Conservation (phyloP, 35 echinoderm and acorn worm genomes). For the Ptychodera flava region DNA sequence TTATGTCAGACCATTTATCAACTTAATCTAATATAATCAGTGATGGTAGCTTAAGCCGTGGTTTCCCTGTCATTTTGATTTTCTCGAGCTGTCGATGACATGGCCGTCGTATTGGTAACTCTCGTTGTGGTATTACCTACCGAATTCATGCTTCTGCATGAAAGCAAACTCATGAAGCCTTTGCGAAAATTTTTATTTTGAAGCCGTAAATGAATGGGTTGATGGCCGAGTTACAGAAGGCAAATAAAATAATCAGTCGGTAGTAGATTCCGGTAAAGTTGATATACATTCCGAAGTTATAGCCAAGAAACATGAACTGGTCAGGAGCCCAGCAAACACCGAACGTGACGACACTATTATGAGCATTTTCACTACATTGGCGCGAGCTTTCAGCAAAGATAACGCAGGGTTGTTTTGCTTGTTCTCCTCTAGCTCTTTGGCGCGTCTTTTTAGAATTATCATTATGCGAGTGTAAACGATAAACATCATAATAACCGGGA, state of each 20-base stretch:
- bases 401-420: too few relatives aligned
- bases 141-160: too few relatives aligned
- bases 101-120: too few relatives aligned
- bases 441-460: conserved; percentile 45
- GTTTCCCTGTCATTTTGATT: too few relatives aligned
- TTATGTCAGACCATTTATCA: too few relatives aligned
- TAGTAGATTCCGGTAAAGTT: conserved; percentile 69
- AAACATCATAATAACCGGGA: conserved; percentile 68
- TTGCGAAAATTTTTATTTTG: conserved; percentile 65
- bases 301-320: conserved; percentile 83
- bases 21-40: too few relatives aligned
- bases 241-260: conserved; percentile 65
- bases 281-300: conserved; percentile 68
- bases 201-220: conserved; percentile 94
- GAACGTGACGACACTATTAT: conserved; percentile 71
- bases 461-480: conserved; percentile 77
- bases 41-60: too few relatives aligned
- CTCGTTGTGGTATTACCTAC: too few relatives aligned
- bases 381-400: conserved; percentile 61
- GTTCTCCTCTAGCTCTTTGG: too few relatives aligned
- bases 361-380: conserved; percentile 84
- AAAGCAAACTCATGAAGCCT: conserved; percentile 44
- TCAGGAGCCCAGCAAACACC: conserved; percentile 91
- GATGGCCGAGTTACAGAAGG: conserved; percentile 82
- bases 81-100: too few relatives aligned